Conservation (phyloP, 2,113 vertebrate genomes). For the Pipra filicauda region DNA sequence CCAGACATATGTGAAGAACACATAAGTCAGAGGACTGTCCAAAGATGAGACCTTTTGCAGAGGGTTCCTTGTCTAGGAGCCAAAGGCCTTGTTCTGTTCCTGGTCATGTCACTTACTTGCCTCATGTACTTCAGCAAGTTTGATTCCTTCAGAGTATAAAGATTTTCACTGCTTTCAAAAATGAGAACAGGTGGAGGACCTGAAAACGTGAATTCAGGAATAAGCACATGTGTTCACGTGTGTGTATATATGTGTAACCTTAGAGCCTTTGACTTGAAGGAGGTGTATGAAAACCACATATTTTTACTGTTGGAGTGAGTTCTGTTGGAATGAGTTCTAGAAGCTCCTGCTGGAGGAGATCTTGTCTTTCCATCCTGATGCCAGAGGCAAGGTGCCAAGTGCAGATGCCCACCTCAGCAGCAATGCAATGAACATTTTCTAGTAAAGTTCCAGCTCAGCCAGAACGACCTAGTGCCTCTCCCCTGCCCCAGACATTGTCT, state of each 20-base stretch:
- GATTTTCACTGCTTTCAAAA: background rate
- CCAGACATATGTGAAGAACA: background rate
- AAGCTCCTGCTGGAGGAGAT: background rate
- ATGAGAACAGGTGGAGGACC: background rate
- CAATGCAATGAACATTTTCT: background rate
- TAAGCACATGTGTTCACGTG: background rate
- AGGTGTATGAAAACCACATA: background rate
- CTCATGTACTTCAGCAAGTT: background rate
- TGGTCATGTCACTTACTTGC: background rate
- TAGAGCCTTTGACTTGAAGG: background rate
- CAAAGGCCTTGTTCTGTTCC: background rate
- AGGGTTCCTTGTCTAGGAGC: background rate
- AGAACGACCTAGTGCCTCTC: background rate
- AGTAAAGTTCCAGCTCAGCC: background rate
- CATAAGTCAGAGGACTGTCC: background rate
- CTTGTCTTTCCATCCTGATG: background rate
- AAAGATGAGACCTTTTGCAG: background rate
- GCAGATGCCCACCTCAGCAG: background rate
- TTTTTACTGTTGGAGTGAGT: background rate
- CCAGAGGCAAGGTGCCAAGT: background rate
- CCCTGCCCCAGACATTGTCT: background rate
- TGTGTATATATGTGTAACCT: background rate
- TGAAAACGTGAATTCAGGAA: background rate
- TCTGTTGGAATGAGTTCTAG: background rate
- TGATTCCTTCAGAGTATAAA: background rate